A percentile compares a stretch with the other conserved stretches of the same genome.
phyloP scores from a whole-genome alignment of 1,140 invertebrate species.

The Platorchestia sp. region DNA sequence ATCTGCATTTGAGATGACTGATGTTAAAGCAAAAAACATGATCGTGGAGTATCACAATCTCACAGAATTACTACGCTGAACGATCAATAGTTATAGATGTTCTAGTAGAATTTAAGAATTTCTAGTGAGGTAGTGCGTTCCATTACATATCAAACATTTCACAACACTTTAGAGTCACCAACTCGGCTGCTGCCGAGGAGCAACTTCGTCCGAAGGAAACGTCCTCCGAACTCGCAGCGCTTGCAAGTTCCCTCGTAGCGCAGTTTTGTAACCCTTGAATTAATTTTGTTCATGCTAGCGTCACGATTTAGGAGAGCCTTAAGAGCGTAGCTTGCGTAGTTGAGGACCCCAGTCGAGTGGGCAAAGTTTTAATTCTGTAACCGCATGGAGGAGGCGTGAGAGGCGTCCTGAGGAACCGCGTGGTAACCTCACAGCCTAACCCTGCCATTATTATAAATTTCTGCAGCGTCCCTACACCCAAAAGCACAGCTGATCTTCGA shows the following conservation, averaged over 20 bases:
- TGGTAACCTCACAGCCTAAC: not conserved
- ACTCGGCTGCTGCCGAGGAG: not conserved
- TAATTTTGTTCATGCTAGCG: not conserved
- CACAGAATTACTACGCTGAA: too few relatives aligned
- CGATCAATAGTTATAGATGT: too few relatives aligned
- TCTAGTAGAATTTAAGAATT: too few relatives aligned
- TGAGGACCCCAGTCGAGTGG: not conserved
- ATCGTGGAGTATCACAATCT: too few relatives aligned
- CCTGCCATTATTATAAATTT: not conserved
- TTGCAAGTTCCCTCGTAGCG: not conserved
- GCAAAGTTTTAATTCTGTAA: conserved; percentile 10
- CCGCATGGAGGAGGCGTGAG: not conserved
- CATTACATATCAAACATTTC: not conserved
- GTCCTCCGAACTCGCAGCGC: not conserved
- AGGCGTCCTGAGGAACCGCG: not conserved
- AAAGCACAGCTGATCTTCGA: too few relatives aligned
- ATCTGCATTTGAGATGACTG: too few relatives aligned
- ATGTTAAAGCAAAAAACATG: too few relatives aligned
- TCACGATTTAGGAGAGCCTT: not conserved
- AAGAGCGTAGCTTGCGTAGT: not conserved
- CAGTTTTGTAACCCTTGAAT: not conserved
- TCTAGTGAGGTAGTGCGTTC: too few relatives aligned
- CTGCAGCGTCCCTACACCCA: too few relatives aligned
- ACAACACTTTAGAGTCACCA: not conserved
- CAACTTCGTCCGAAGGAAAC: not conserved